These are phyloP conservation scores for Anarhynchus alexandrinus DNA, from an alignment of 2,113 vertebrate genomes.

Conservation along the genomic window DNA sequence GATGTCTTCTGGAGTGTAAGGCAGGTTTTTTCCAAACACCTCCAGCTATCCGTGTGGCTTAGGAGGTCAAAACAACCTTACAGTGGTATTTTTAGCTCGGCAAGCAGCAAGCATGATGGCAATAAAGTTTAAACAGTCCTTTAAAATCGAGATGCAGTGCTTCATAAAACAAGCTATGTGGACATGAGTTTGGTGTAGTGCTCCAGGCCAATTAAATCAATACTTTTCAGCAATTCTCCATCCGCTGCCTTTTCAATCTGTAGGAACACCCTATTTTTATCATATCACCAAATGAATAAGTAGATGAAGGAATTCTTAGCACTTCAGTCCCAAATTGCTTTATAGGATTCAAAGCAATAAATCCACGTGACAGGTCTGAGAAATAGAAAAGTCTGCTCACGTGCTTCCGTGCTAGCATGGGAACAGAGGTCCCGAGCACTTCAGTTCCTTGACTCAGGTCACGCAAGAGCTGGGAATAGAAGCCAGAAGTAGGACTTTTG, in stretches of 20 bases:
- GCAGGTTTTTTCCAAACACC: neutral
- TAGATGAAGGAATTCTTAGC: neutral
- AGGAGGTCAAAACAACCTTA: slow-evolving; percentile 44
- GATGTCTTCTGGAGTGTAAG: neutral
- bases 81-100: slow-evolving; percentile 29
- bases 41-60: neutral
- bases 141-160: neutral
- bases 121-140: slow-evolving; percentile 2
- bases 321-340: neutral
- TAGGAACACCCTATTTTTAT: neutral
- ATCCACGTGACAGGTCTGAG: neutral
- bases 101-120: neutral
- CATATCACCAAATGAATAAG: neutral
- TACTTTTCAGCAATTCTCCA: neutral
- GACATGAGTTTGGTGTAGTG: neutral
- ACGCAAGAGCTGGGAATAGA: neutral
- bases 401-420: accelerated
- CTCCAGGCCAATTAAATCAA: neutral
- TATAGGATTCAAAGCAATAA: neutral
- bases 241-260: neutral
- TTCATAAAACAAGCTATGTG: neutral
- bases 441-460: neutral
- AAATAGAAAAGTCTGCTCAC: neutral
- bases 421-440: neutral
- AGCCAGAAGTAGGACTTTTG: neutral